phyloP scores from a whole-genome alignment of 2,888 invertebrate species.

The Sinodicranocentrus sp. region DNA sequence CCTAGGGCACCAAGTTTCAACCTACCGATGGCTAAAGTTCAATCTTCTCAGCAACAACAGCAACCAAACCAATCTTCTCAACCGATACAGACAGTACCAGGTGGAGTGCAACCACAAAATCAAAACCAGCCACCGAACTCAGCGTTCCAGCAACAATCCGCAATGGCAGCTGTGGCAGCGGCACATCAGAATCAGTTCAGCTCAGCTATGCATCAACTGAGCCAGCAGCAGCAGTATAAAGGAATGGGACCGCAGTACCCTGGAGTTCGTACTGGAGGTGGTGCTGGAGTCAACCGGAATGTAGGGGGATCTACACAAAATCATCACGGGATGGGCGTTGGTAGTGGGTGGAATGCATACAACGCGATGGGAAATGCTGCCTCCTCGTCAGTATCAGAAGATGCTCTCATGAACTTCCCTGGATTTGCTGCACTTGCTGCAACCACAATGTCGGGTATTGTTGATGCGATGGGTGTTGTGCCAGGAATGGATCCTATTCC shows the following conservation, averaged over 20 bases:
- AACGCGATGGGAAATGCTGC: constrained; percentile 3
- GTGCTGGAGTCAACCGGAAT: constrained; percentile 24
- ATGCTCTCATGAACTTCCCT: constrained; percentile 38
- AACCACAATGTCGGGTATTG: constrained; percentile 38
- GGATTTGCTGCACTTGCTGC: constrained; percentile 58
- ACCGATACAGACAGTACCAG: not conserved
- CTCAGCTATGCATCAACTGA: constrained; percentile 41
- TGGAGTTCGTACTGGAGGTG: constrained; percentile 39
- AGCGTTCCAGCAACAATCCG: constrained; percentile 29
- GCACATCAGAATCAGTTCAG: constrained; percentile 31
- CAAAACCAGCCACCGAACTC: constrained; percentile 46
- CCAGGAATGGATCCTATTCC: constrained; percentile 39
- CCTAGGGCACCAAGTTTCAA: constrained; percentile 88
- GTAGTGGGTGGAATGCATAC: constrained; percentile 42
- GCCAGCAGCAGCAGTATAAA: constrained; percentile 47
- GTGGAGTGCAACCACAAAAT: constrained; percentile 19
- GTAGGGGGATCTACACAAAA: constrained; percentile 52
- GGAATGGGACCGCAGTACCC: constrained; percentile 52
- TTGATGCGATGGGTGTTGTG: constrained; percentile 43
- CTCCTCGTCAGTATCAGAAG: constrained; percentile 15
- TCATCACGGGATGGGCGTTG: constrained; percentile 33
- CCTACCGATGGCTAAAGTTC: constrained; percentile 68
- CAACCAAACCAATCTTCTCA: constrained; percentile 47
- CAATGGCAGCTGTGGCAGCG: constrained; percentile 24
- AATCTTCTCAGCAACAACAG: constrained; percentile 41